Evolutionary conservation across 2,888 invertebrate species (phyloP), one percentile per base, ranked within the genome.

Genomic region (Rhabditoides inermis): DNA sequence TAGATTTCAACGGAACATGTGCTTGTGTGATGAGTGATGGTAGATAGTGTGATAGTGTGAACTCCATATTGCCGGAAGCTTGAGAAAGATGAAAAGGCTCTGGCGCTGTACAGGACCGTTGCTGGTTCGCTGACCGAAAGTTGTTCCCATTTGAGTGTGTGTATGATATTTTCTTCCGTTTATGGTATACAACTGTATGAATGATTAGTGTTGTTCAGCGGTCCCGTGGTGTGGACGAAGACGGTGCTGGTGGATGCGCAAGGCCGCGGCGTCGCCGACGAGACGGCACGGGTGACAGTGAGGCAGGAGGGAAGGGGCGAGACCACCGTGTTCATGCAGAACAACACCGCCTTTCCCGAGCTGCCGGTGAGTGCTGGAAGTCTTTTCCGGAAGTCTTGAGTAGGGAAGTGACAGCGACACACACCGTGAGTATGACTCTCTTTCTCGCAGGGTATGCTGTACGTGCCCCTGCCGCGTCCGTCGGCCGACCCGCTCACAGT

Each of bases 171-270:
- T n/a, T n/a, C n/a, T n/a, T n/a, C n/a, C n/a, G n/a, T n/a, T n/a
- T n/a, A n/a, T n/a, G n/a, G n/a, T n/a, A n/a, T n/a, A n/a, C n/a
- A n/a, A n/a, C n/a, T n/a, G n/a, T n/a, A n/a, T n/a, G n/a, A n/a
- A n/a, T n/a, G n/a, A n/a, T n/a, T n/a, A n/a, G n/a, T n/a, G n/a
- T n/a, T n/a, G n/a, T n/a, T n/a, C n/a, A n/a, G n/a, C n/a, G n/a
- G n/a, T n/a, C n/a, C n/a, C n/a, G 56, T 58, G 32, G 68, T 73
- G 2, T 73, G 71, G 72, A 61, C 71, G 5, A 73, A 73, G 54
- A 71, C 71, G 20, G 53, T 74, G 12, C 35, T 73, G 42, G 40
- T 73, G 12, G 63, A 65, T 39, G 57, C 46, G 20, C 32, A 61
- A 28, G 65, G 55, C 6, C 49, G 55, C 3, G 62, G 61, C n/a